phyloP scores from a whole-genome alignment of 2,797 vertebrate genomes.

The Psittacula echo region DNA sequence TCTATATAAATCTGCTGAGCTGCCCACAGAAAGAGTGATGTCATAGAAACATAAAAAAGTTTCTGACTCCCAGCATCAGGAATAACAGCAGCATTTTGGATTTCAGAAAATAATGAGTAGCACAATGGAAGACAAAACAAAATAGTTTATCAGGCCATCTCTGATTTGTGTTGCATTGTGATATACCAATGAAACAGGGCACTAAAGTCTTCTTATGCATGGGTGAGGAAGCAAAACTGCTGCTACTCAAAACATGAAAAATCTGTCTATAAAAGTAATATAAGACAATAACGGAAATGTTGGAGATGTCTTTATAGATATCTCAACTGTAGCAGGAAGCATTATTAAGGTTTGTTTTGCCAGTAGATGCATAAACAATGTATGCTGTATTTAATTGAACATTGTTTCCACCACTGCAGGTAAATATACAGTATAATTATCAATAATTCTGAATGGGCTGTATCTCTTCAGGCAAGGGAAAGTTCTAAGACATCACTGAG shows the following conservation, averaged over 20 bases:
- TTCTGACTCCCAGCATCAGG: neutral
- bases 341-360: neutral
- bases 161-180: neutral
- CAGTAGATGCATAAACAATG: neutral
- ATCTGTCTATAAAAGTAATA: neutral
- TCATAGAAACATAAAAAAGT: conserved; percentile 10
- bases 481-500: neutral
- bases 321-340: neutral
- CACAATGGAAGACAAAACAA: neutral
- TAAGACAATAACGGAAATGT: neutral
- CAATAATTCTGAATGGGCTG: neutral
- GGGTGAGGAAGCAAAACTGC: neutral
- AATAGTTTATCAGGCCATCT: neutral
- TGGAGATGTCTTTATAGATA: neutral
- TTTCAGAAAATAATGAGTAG: conserved; percentile 11
- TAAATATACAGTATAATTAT: neutral
- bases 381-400: neutral
- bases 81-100: neutral
- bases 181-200: neutral
- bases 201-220: neutral
- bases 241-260: neutral
- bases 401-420: neutral
- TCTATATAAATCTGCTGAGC: conserved; percentile 54
- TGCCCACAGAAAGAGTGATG: neutral
- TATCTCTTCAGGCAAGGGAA: neutral